These are phyloP conservation scores for Brotula barbata DNA, from an alignment of 2,797 vertebrate species.

Conservation along the genomic window DNA sequence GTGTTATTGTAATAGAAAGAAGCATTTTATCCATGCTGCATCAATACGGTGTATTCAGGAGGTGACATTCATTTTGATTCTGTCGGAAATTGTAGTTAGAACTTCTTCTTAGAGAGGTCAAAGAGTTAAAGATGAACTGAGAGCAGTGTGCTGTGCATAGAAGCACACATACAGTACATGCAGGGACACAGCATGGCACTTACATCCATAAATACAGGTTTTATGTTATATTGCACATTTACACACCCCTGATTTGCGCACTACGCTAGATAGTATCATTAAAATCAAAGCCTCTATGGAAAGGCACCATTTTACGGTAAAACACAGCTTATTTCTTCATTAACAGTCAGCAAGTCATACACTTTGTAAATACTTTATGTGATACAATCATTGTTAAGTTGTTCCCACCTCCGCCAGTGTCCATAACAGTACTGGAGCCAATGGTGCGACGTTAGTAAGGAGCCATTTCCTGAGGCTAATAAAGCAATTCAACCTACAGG, in stretches of 20 bases:
- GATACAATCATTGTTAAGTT: constrained; percentile 53
- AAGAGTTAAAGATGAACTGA: constrained; percentile 32
- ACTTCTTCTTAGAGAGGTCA: constrained; percentile 40
- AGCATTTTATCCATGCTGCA: constrained; percentile 49
- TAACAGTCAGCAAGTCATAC: constrained; percentile 76
- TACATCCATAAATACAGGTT: constrained; percentile 44
- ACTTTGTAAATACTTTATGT: constrained; percentile 51
- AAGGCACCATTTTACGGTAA: constrained; percentile 25
- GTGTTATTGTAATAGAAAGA: constrained; percentile 9
- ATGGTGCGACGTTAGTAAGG: constrained; percentile 33
- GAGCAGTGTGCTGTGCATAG: constrained; percentile 28
- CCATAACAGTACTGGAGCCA: constrained; percentile 72
- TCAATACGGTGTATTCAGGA: neutral
- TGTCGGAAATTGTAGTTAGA: constrained; percentile 11
- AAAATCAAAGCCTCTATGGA: constrained; percentile 28
- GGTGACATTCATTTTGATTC: constrained; percentile 43
- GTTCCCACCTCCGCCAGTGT: constrained; percentile 32
- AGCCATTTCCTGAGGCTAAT: constrained; percentile 43
- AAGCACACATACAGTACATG: constrained; percentile 57
- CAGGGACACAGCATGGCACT: constrained; percentile 55
- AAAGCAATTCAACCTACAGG: constrained; percentile 33
- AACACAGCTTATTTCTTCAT: constrained; percentile 66
- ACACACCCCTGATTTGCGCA: constrained; percentile 57
- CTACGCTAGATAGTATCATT: constrained; percentile 39
- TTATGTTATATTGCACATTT: constrained; percentile 49